These are phyloP conservation scores for Hetaerina titia DNA, from an alignment of 2,888 invertebrate species.

Conservation along the genomic window DNA sequence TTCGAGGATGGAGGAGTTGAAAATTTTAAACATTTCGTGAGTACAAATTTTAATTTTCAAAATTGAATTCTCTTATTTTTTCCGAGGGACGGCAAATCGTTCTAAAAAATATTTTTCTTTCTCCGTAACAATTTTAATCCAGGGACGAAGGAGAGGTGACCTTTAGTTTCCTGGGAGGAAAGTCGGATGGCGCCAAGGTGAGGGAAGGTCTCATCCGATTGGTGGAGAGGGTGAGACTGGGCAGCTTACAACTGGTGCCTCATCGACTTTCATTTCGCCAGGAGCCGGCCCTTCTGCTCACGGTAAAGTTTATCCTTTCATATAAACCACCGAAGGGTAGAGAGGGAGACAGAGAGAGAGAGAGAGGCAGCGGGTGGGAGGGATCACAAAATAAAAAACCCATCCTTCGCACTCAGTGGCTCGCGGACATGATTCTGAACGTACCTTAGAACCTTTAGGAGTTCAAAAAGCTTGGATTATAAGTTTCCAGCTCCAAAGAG, in stretches of 20 bases:
- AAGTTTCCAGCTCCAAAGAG: too few relatives aligned
- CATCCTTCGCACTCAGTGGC: too few relatives aligned
- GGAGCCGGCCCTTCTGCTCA: conserved; percentile 85
- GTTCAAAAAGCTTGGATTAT: too few relatives aligned
- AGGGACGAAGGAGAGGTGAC: conserved; percentile 75
- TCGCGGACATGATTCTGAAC: too few relatives aligned
- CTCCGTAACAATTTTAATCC: conserved; percentile 36
- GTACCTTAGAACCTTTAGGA: too few relatives aligned
- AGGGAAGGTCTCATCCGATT: conserved; percentile 80
- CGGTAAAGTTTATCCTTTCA: conserved; percentile 78
- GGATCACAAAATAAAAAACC: too few relatives aligned
- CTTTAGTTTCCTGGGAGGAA: conserved; percentile 78
- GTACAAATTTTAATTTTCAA: conserved; percentile 73
- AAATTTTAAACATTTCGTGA: conserved; percentile 86
- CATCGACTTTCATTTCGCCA: conserved; percentile 85
- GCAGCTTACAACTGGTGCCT: conserved; percentile 82
- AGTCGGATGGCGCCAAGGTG: conserved; percentile 79
- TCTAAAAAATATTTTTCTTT: not conserved
- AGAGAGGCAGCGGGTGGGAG: too few relatives aligned
- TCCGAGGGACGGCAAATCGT: too few relatives aligned
- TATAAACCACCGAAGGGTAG: too few relatives aligned
- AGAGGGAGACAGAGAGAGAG: too few relatives aligned
- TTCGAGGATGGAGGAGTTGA: conserved; percentile 82
- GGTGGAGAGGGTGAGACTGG: conserved; percentile 81
- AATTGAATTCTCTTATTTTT: not conserved